Evolutionary conservation across 2,797 vertebrate species (phyloP).

Genomic region (Spheniscus humboldti): DNA sequence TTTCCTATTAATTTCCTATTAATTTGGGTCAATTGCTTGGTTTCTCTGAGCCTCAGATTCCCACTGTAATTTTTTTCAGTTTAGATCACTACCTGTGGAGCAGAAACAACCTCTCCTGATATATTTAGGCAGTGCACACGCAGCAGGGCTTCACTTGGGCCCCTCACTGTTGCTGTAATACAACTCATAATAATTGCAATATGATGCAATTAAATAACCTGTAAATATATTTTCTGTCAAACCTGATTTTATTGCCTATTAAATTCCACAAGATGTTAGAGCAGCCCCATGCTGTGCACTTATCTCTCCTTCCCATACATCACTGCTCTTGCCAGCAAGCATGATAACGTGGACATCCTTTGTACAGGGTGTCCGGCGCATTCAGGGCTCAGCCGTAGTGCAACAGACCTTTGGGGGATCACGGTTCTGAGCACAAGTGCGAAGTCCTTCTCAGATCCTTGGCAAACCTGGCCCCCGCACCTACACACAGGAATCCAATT

Average conservation of each 20-base stretch:
- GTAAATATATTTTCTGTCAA: neutral
- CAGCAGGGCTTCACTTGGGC: neutral
- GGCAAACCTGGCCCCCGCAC: neutral
- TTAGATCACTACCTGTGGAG: neutral
- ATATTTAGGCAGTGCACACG: neutral
- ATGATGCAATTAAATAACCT: neutral
- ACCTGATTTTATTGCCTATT: neutral
- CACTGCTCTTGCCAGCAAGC: neutral
- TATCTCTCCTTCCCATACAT: neutral
- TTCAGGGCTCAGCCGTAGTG: rapidly evolving
- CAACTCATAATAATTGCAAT: neutral
- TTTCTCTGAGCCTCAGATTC: neutral
- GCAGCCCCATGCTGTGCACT: neutral
- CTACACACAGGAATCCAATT: neutral
- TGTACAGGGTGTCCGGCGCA: rapidly evolving
- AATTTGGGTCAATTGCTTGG: neutral
- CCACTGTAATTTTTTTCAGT: neutral
- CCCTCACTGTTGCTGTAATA: neutral
- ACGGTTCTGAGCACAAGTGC: neutral
- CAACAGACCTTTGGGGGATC: neutral
- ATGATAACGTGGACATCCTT: neutral
- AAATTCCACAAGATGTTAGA: neutral
- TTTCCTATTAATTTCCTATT: neutral
- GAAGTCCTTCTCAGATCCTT: neutral
- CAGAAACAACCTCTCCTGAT: neutral